These are phyloP conservation scores for Helicoverpa armigera DNA, from an alignment of 1,140 invertebrate species.

Conservation along the genomic window DNA sequence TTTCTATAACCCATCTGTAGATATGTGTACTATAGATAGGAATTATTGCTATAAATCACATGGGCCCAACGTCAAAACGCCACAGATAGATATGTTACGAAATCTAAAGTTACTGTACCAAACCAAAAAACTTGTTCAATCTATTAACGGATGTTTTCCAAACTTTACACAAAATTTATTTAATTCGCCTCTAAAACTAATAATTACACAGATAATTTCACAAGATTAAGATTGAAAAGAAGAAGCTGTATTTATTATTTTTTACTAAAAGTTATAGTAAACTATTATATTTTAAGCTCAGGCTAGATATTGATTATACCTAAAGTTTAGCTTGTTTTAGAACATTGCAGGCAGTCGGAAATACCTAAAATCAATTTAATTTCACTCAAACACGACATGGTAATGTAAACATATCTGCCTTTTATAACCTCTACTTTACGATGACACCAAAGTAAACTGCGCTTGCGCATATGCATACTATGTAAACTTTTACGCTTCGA, in stretches of 20 bases:
- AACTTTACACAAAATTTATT: no score
- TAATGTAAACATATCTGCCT: conserved; percentile 56
- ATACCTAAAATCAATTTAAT: conserved; percentile 49
- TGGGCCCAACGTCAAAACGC: no score
- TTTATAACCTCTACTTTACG: conserved; percentile 59
- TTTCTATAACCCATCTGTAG: no score
- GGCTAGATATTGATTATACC: not conserved
- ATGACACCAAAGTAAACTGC: conserved; percentile 55
- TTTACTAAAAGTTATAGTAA: not conserved
- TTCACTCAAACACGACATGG: conserved; percentile 50
- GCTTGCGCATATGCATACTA: conserved; percentile 44
- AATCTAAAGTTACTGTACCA: no score
- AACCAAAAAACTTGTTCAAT: no score
- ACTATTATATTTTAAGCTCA: not conserved
- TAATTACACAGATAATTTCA: no score
- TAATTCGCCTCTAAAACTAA: no score
- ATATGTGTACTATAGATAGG: no score
- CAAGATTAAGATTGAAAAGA: no score
- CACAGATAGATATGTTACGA: no score
- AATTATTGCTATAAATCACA: no score
- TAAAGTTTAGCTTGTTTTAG: not conserved
- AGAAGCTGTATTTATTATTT: not conserved
- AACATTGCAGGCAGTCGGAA: not conserved
- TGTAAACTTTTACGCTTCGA: conserved; percentile 25
- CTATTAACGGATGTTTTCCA: no score